These are phyloP conservation scores for Coendou prehensilis DNA, from an alignment of 2,797 vertebrate species.

Conservation along the genomic window DNA sequence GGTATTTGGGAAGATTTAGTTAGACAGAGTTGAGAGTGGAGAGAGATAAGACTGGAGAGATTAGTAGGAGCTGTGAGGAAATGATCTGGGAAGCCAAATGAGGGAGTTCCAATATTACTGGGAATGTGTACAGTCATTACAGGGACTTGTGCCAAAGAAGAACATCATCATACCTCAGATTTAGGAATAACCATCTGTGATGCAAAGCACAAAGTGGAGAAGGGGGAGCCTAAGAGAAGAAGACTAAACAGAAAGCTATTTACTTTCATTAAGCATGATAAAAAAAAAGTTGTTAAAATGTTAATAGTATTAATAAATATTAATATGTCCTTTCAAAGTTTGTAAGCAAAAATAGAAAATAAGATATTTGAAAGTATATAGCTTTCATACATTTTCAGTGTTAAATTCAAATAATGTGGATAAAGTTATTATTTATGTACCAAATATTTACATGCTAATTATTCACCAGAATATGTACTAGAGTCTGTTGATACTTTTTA, in stretches of 20 bases:
- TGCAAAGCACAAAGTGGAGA: neutral
- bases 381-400: neutral
- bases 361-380: neutral
- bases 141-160: neutral
- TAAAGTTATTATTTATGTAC: neutral
- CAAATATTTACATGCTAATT: neutral
- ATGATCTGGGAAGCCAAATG: fast-evolving
- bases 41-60: neutral
- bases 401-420: neutral
- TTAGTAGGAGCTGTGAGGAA: neutral
- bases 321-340: conserved; percentile 46
- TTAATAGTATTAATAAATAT: conserved; percentile 26
- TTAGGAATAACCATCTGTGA: neutral
- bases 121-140: neutral
- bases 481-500: neutral
- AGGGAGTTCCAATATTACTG: neutral
- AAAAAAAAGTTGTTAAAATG: neutral
- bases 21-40: neutral
- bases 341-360: neutral
- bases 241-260: neutral
- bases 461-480: neutral
- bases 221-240: neutral
- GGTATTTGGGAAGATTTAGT: fast-evolving
- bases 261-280: neutral
- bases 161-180: neutral